phyloP scores from a whole-genome alignment of 2,113 vertebrate genomes.

The Ceyx cyanopectus region DNA sequence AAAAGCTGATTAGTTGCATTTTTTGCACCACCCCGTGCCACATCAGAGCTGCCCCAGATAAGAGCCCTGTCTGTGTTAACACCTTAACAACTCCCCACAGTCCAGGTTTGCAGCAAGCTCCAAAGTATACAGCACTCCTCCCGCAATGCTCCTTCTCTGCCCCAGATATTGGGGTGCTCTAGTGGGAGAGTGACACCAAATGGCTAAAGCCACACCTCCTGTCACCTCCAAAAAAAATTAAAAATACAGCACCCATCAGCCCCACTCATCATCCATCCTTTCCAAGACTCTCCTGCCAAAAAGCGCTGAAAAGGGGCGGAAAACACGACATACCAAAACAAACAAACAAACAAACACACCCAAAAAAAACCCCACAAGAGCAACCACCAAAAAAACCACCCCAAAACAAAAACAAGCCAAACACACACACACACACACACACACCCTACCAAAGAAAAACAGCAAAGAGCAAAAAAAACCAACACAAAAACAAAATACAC shows the following conservation, averaged over 20 bases:
- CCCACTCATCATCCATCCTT: rapidly evolving
- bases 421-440: too few relatives aligned
- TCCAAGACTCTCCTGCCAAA: background rate
- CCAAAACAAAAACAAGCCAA: too few relatives aligned
- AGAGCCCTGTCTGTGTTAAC: background rate
- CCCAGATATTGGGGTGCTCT: background rate
- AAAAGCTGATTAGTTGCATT: rapidly evolving
- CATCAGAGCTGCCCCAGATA: background rate
- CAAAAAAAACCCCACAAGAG: too few relatives aligned
- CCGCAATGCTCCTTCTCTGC: background rate
- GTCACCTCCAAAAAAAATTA: background rate
- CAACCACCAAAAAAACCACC: too few relatives aligned
- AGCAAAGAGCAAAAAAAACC: too few relatives aligned
- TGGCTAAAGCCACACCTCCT: background rate
- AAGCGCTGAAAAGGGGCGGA: background rate
- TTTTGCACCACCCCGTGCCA: background rate
- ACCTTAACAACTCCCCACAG: background rate
- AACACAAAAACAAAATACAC: too few relatives aligned
- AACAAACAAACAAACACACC: too few relatives aligned
- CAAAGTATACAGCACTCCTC: background rate
- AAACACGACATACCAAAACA: too few relatives aligned
- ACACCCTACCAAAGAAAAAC: too few relatives aligned
- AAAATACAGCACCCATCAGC: background rate
- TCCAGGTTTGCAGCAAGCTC: background rate
- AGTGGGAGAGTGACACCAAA: background rate